Base-by-base conservation (phyloP, 2,888 invertebrate species). In the Eucriotettix oculatus region DNA sequence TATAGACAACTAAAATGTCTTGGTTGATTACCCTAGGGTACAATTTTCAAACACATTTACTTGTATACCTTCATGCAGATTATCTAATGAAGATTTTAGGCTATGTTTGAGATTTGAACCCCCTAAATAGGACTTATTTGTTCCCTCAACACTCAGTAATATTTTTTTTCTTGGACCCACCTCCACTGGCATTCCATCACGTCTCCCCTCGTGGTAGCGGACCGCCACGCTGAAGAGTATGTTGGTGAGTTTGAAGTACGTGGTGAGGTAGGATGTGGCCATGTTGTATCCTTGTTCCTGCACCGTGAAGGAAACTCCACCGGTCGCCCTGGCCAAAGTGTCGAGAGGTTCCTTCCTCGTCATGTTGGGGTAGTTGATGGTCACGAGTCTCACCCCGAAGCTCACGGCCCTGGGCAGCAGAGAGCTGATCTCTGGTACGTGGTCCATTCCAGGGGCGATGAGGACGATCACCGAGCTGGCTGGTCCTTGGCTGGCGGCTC, bases 381-480 rank as follows among this genome's bases (percentile, higher is more conserved):
- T 77, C 1, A 78, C 76, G 16, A 81, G 73, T 62, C 74, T 73
- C 9, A 79, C 75, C 63, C 75, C 74, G 29, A 74, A 69, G 42
- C 71, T 70, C 43, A 70, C 71, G 0, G 77, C 71, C 58, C 76
- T 73, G 14, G 73, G 72, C 17, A 74, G 66, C 1, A 76, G 67
- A 55, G 73, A 69, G n/a, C 71, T 69, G 48, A 75, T 65, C 63
- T 78, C 73, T 7, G 71, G 69, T 42, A 71, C 73, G 10, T 72
- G 67, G 52, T 73, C 71, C 71, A 78, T 78, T 14, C 81, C 81
- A 3, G 80, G 78, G 1, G 79, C 78, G 44, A 82, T 75, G 1
- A 80, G 68, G 1, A 81, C 71, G 53, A 81, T 75, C 9, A 80
- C 75, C 54, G 79, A 78, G 62, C 74, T 76, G 0, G 79, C 79